Evolutionary conservation across 2,113 vertebrate species (phyloP).

Genomic region (Charadrius vociferus): DNA sequence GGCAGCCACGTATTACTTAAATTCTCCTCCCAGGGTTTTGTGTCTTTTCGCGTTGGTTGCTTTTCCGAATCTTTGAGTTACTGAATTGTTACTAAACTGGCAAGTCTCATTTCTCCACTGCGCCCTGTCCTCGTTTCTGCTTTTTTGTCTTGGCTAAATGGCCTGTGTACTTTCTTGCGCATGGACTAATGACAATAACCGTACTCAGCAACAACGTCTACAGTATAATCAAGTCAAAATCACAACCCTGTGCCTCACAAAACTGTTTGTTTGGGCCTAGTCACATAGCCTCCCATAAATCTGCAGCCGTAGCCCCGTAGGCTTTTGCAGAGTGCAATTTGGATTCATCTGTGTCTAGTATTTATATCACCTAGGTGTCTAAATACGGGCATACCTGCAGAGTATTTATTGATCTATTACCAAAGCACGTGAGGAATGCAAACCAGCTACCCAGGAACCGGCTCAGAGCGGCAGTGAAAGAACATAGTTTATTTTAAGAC

Average conservation of each 20-base stretch:
- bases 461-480: neutral
- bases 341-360: neutral
- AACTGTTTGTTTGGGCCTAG: neutral
- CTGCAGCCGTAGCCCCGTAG: neutral
- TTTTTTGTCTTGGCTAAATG: neutral
- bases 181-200: neutral
- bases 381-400: neutral
- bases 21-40: neutral
- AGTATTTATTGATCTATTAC: neutral
- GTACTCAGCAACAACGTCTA: accelerated
- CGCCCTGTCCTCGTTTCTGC: neutral
- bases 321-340: neutral
- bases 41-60: accelerated
- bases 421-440: neutral
- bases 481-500: neutral
- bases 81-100: neutral
- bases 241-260: neutral
- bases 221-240: neutral
- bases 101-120: neutral
- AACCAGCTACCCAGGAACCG: neutral
- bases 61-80: neutral
- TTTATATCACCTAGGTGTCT: neutral
- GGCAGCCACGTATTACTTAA: neutral
- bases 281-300: neutral
- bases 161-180: neutral